These are phyloP conservation scores for Lasioglossum baleicum DNA, from an alignment of 1,140 invertebrate species.

Conservation along the genomic window DNA sequence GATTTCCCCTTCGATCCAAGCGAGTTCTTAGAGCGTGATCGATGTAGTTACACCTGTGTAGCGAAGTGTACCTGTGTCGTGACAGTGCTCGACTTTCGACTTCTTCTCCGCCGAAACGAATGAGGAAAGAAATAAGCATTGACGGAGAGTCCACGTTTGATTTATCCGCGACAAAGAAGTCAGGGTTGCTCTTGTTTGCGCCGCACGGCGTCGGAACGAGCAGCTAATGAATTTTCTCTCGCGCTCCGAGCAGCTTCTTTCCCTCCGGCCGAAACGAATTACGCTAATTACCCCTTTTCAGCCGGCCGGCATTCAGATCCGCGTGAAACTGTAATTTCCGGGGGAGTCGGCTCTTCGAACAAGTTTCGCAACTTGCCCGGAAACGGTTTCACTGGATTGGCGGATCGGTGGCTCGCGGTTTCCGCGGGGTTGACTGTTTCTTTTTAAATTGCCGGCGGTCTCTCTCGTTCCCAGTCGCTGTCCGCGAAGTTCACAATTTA, in stretches of 20 bases:
- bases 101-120: neutral
- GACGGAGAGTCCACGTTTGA: neutral
- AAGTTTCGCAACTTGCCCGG: constrained; percentile 1
- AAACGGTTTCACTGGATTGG: neutral
- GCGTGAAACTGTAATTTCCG: constrained; percentile 22
- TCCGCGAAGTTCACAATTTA: no score
- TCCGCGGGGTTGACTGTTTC: neutral
- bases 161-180: neutral
- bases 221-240: constrained; percentile 27
- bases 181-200: neutral
- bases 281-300: constrained; percentile 36
- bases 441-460: no score
- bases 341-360: neutral
- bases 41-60: neutral
- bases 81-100: neutral
- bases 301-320: neutral
- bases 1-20: no score
- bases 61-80: neutral
- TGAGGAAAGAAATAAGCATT: no score
- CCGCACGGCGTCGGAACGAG: neutral
- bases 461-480: no score
- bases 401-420: neutral
- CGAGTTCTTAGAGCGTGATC: neutral
- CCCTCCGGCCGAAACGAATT: constrained; percentile 10
- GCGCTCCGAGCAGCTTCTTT: neutral